These are phyloP conservation scores for Galerucella nymphaeae DNA, from an alignment of 2,888 invertebrate species.

Conservation along the genomic window DNA sequence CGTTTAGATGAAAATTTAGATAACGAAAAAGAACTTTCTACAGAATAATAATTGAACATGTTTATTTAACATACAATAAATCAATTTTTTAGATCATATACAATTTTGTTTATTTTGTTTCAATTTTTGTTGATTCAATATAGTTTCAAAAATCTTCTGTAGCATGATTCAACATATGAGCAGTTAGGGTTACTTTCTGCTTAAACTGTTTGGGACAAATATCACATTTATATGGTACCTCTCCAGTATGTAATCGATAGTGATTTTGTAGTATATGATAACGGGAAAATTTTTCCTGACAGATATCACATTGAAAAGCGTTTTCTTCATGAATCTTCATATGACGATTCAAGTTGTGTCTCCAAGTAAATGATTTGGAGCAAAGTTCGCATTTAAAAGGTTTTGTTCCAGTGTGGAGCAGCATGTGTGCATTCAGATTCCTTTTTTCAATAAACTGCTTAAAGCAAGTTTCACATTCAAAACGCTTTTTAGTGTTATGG, in stretches of 20 bases:
- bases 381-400: slow-evolving; percentile 18
- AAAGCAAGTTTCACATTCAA: slow-evolving; percentile 14
- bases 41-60: neutral
- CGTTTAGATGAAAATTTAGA: slow-evolving; percentile 27
- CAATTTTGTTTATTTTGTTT: too few species aligned
- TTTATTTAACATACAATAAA: neutral
- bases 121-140: too few species aligned
- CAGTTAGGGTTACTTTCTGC: slow-evolving; percentile 2
- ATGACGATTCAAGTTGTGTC: slow-evolving; percentile 13
- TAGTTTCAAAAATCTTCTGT: neutral
- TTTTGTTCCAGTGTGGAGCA: slow-evolving; percentile 16
- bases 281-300: slow-evolving; percentile 14
- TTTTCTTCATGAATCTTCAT: slow-evolving; percentile 19
- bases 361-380: slow-evolving; percentile 15
- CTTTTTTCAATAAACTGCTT: slow-evolving; percentile 15
- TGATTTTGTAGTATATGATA: slow-evolving; percentile 16
- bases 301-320: slow-evolving; percentile 14
- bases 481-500: slow-evolving; percentile 8
- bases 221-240: slow-evolving; percentile 11
- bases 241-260: neutral
- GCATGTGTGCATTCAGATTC: slow-evolving; percentile 13
- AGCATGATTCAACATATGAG: neutral
- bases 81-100: too few species aligned
- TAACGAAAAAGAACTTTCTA: neutral
- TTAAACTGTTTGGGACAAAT: slow-evolving; percentile 8